These are phyloP conservation scores for Panurus biarmicus DNA, from an alignment of 2,113 vertebrate genomes.

Conservation along the genomic window DNA sequence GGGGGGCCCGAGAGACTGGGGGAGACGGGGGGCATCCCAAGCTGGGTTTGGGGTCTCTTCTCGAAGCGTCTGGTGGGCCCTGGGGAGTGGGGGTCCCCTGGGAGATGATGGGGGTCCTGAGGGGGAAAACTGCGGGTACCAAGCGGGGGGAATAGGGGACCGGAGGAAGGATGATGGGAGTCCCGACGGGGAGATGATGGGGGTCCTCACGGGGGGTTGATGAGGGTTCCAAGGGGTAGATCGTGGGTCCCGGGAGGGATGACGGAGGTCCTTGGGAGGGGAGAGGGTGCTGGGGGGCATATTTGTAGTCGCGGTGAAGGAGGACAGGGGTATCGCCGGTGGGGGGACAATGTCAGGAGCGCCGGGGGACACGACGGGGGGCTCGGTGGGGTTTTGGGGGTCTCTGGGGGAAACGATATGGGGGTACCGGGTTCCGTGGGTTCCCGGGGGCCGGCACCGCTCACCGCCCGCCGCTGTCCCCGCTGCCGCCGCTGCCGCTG, in stretches of 20 bases:
- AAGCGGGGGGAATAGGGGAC: too few species aligned
- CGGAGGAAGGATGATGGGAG: too few species aligned
- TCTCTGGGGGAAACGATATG: neutral
- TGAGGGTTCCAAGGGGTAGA: too few species aligned
- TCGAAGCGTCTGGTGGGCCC: neutral
- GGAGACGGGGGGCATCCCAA: too few species aligned
- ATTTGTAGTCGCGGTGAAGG: neutral
- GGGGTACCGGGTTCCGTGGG: neutral
- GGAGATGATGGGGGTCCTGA: neutral
- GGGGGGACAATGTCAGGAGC: neutral
- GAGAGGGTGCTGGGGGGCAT: too few species aligned
- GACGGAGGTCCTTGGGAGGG: neutral
- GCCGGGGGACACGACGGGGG: too few species aligned
- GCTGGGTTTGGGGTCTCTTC: neutral
- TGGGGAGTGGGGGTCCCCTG: neutral
- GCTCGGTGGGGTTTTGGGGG: neutral
- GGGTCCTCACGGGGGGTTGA: neutral
- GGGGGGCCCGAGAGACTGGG: neutral
- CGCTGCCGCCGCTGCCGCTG: neutral
- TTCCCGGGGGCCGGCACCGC: neutral
- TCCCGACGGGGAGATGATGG: too few species aligned
- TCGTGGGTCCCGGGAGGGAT: neutral
- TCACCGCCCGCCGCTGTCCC: neutral
- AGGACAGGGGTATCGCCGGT: neutral
- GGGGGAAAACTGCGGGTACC: neutral